Percentiles rank a stretch among this genome's conserved stretches.
Evolutionary conservation across 2,888 invertebrate species (phyloP).

Genomic region (Blastobasis adustella): DNA sequence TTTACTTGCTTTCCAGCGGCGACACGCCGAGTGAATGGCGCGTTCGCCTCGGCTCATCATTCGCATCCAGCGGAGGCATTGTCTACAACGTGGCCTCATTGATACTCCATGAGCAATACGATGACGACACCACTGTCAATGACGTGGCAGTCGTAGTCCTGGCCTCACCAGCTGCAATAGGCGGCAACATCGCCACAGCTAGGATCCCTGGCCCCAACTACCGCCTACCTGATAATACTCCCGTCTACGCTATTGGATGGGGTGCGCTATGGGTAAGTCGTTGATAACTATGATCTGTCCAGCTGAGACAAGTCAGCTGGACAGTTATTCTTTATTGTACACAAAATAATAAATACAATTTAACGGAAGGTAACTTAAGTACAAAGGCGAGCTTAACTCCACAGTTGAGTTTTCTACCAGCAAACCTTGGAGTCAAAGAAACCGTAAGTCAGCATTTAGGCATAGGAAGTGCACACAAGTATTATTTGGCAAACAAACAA

Average conservation of each 20-base stretch:
- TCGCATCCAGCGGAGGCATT: constrained; percentile 19
- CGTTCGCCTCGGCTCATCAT: constrained; percentile 24
- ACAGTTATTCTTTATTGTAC: too few species aligned
- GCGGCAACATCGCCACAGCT: constrained; percentile 15
- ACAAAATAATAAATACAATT: too few species aligned
- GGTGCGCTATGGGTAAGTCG: constrained; percentile 23
- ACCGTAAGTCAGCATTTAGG: too few species aligned
- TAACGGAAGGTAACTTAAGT: too few species aligned
- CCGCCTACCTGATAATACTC: constrained; percentile 22
- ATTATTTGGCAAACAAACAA: too few species aligned
- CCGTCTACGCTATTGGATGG: constrained; percentile 34
- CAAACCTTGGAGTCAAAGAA: too few species aligned
- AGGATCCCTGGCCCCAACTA: constrained; percentile 25
- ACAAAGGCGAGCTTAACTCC: too few species aligned
- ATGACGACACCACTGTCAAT: constrained; percentile 16
- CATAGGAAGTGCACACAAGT: too few species aligned
- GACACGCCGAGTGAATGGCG: constrained; percentile 18
- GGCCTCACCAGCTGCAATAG: constrained; percentile 11
- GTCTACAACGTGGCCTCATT: constrained; percentile 10
- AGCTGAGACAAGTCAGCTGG: too few species aligned
- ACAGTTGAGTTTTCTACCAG: too few species aligned
- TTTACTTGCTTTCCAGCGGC: constrained; percentile 8
- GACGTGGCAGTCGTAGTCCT: constrained; percentile 28
- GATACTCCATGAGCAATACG: constrained; percentile 27
- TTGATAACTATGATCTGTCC: too few species aligned